A percentile compares a stretch with the other conserved stretches of the same genome.
Conservation (phyloP, 2,113 vertebrate species). For the Rissa tridactyla region DNA sequence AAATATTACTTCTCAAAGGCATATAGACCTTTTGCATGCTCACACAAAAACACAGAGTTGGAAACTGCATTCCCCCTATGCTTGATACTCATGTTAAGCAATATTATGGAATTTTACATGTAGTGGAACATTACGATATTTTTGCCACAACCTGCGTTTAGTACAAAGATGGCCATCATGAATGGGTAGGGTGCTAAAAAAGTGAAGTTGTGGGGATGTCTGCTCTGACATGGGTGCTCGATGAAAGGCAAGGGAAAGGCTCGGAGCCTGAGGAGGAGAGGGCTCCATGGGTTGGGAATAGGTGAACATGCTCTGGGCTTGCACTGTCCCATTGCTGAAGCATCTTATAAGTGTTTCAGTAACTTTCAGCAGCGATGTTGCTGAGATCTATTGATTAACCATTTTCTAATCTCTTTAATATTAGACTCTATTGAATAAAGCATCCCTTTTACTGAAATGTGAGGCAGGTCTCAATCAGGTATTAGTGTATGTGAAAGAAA, state of each 20-base stretch:
- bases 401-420: background rate
- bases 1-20: background rate
- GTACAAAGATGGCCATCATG: background rate
- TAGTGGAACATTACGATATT: background rate
- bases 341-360: background rate
- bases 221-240: background rate
- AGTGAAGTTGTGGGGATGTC: background rate
- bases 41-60: background rate
- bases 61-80: background rate
- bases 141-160: background rate
- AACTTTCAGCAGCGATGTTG: background rate
- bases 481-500: background rate
- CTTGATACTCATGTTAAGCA: background rate
- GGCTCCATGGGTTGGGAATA: accelerated
- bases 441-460: background rate
- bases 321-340: background rate
- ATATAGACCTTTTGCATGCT: background rate
- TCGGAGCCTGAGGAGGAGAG: background rate
- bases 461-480: background rate
- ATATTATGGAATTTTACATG: background rate
- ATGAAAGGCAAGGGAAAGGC: background rate
- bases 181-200: background rate
- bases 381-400: background rate
- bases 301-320: background rate
- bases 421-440: background rate